phyloP scores from a whole-genome alignment of 1,140 invertebrate species.

The Palaemon carinicauda region DNA sequence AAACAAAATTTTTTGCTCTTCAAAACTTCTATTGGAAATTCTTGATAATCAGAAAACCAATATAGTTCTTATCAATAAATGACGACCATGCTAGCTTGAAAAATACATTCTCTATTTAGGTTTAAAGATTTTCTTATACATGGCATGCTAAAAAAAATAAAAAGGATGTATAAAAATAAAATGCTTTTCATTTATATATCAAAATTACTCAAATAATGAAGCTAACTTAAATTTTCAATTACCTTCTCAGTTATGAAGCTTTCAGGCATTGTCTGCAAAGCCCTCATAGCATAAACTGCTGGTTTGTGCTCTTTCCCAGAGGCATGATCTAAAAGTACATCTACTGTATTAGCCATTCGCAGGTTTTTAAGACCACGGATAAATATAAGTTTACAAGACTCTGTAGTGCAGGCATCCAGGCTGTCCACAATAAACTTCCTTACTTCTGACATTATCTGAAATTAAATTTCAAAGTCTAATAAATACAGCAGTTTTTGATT shows the following conservation, averaged over 20 bases:
- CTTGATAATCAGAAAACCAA: too few relatives aligned
- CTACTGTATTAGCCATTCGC: slow-evolving; percentile 69
- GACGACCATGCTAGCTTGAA: too few relatives aligned
- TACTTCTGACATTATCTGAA: slow-evolving; percentile 66
- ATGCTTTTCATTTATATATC: background rate
- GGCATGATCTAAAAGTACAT: slow-evolving; percentile 69
- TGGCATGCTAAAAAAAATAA: too few relatives aligned
- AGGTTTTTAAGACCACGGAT: slow-evolving; percentile 76
- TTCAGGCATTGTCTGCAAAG: slow-evolving; percentile 70
- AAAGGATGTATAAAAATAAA: too few relatives aligned
- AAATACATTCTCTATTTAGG: too few relatives aligned
- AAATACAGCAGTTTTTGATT: too few relatives aligned
- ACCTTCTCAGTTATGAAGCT: slow-evolving; percentile 65
- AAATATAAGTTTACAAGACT: slow-evolving; percentile 71
- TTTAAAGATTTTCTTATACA: too few relatives aligned
- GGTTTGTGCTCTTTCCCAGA: slow-evolving; percentile 67
- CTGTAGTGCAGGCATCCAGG: slow-evolving; percentile 69
- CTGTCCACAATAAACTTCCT: slow-evolving; percentile 67
- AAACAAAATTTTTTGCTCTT: too few relatives aligned
- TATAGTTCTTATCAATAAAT: too few relatives aligned
- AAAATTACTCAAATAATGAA: background rate
- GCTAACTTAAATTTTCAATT: background rate
- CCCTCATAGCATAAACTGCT: slow-evolving; percentile 74
- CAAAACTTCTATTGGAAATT: too few relatives aligned
- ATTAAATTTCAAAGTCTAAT: slow-evolving; percentile 34